phyloP scores from a whole-genome alignment of 1,140 invertebrate species.

The Plodia interpunctella region DNA sequence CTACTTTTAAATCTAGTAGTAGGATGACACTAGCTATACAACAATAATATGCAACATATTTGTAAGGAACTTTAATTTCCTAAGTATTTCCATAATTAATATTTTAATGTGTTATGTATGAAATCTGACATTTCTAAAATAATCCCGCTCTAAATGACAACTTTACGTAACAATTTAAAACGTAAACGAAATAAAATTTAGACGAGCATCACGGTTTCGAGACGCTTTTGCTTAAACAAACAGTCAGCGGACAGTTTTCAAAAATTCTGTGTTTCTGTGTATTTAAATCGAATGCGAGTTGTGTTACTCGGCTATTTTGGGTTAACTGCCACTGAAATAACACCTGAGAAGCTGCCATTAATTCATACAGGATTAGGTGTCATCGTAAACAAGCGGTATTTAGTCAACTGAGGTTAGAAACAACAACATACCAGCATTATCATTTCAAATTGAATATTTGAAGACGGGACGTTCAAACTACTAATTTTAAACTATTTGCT shows the following conservation, averaged over 20 bases:
- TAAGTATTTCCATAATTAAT: too few relatives aligned
- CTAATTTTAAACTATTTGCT: too few relatives aligned
- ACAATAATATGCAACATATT: too few relatives aligned
- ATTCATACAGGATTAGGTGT: conserved; percentile 75
- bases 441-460: conserved; percentile 20
- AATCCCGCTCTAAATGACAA: neutral
- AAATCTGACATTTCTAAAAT: neutral
- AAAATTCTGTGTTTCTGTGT: conserved; percentile 59
- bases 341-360: conserved; percentile 67
- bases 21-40: too few relatives aligned
- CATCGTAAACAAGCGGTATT: conserved; percentile 76
- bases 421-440: conserved; percentile 41
- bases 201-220: conserved; percentile 14
- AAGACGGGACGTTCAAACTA: too few relatives aligned
- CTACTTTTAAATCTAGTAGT: too few relatives aligned
- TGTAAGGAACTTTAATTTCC: too few relatives aligned
- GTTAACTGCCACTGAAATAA: conserved; percentile 73
- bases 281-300: conserved; percentile 75
- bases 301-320: conserved; percentile 70
- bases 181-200: conserved; percentile 24
- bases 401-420: conserved; percentile 71
- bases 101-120: too few relatives aligned
- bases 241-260: conserved; percentile 57
- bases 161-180: conserved; percentile 17
- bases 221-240: conserved; percentile 70